Percentiles rank a stretch among this genome's conserved stretches.
These are phyloP conservation scores for Lacerta agilis DNA, from an alignment of 2,797 vertebrate species.

Conservation along the genomic window DNA sequence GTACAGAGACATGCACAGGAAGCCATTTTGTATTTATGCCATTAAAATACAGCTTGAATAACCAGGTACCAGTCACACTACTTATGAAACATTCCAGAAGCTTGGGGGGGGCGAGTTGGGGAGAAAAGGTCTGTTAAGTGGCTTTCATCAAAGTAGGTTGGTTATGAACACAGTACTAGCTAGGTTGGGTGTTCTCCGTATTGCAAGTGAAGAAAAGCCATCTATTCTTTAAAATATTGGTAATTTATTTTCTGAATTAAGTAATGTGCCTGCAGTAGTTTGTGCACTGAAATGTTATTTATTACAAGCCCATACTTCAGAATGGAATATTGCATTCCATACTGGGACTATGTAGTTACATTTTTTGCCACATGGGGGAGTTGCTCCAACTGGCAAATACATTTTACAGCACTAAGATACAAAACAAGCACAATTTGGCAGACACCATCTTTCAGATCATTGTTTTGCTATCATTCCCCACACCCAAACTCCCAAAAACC, in stretches of 20 bases:
- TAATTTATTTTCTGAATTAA: not conserved
- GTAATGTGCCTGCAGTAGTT: not conserved
- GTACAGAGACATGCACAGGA: constrained; percentile 32
- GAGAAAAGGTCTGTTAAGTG: not conserved
- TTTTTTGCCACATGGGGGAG: constrained; percentile 17
- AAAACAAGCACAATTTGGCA: not conserved
- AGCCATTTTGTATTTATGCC: constrained; percentile 37
- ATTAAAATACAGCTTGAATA: constrained; percentile 38
- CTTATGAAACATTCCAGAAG: constrained; percentile 21
- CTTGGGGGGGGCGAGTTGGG: not conserved
- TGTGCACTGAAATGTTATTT: not conserved
- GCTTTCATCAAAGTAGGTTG: not conserved
- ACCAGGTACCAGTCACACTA: constrained; percentile 12
- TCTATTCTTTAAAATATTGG: not conserved
- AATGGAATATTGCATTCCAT: not conserved
- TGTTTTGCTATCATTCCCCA: not conserved
- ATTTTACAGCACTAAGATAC: not conserved
- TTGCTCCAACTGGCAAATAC: not conserved
- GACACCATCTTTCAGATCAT: not conserved
- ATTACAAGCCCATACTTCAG: not conserved
- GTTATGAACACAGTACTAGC: not conserved
- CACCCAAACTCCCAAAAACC: not conserved
- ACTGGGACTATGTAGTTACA: not conserved
- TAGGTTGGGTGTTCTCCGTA: not conserved
- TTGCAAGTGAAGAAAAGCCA: not conserved